Conservation (phyloP, 2,797 vertebrate genomes). For the Alcedo atthis region DNA sequence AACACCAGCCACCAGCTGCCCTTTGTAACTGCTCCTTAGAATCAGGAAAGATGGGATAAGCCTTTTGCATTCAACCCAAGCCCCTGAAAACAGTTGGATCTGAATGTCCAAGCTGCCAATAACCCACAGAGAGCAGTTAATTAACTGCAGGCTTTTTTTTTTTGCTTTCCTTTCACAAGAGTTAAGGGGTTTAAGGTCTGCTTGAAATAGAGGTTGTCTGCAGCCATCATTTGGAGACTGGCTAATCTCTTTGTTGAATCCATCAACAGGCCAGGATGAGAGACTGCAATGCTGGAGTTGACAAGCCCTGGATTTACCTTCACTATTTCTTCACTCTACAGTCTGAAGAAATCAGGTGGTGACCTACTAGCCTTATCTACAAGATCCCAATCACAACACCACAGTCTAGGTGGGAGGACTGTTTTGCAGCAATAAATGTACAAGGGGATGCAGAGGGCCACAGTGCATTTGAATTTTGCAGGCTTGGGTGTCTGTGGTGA, state of each 20-base stretch:
- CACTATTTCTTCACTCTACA: not conserved
- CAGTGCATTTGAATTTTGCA: not conserved
- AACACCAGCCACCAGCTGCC: not conserved
- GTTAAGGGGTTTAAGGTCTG: not conserved
- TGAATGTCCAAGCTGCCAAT: not conserved
- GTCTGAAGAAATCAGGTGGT: not conserved
- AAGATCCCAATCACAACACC: not conserved
- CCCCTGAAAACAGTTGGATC: not conserved
- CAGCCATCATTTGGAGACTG: not conserved
- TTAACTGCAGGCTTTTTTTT: not conserved
- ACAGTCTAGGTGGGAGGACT: not conserved
- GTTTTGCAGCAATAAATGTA: fast-evolving
- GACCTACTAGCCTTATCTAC: not conserved
- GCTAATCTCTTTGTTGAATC: not conserved
- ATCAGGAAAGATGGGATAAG: fast-evolving
- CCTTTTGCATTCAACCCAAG: not conserved
- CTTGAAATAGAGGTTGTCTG: not conserved
- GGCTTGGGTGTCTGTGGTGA: not conserved
- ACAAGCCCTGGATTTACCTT: not conserved
- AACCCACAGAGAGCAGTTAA: not conserved
- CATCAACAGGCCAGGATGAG: not conserved
- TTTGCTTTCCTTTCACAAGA: not conserved
- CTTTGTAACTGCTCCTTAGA: not conserved
- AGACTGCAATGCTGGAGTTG: too few relatives aligned
- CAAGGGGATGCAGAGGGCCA: not conserved